Percentiles rank a stretch among this genome's conserved stretches.
Conservation (phyloP, 2,113 vertebrate genomes). For the Silurus asotus region DNA sequence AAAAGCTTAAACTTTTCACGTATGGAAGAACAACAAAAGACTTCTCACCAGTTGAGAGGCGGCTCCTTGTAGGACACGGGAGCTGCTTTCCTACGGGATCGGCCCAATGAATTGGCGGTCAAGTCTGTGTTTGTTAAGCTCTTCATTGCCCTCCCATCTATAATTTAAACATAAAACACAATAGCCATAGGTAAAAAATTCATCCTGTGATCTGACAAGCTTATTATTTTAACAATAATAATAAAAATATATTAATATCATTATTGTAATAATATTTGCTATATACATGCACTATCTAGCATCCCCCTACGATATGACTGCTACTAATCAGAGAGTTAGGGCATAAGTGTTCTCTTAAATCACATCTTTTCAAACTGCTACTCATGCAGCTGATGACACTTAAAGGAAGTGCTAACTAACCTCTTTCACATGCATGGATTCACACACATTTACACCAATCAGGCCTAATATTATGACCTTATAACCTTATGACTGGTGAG, state of each 20-base stretch:
- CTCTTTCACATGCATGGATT: neutral
- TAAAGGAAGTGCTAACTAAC: neutral
- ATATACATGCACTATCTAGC: neutral
- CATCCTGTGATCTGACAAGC: neutral
- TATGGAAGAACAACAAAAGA: neutral
- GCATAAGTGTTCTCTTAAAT: neutral
- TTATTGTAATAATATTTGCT: too few species aligned
- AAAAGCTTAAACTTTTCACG: neutral
- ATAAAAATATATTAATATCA: too few species aligned
- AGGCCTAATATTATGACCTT: too few species aligned
- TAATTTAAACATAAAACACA: slow-evolving; percentile 30
- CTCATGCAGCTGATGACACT: neutral
- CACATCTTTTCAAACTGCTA: neutral
- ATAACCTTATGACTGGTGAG: too few species aligned
- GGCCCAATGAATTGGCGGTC: slow-evolving; percentile 28
- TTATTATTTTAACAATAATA: neutral
- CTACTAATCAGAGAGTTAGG: neutral
- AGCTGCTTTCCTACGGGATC: slow-evolving; percentile 51
- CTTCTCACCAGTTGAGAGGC: slow-evolving; percentile 64
- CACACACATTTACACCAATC: neutral
- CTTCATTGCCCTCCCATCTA: slow-evolving; percentile 59
- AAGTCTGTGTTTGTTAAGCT: slow-evolving; percentile 65
- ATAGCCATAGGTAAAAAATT: neutral
- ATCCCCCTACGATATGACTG: neutral
- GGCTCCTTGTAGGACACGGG: slow-evolving; percentile 72